These are phyloP conservation scores for Chelidonichthys spinosus DNA, from an alignment of 2,797 vertebrate species.

Conservation along the genomic window DNA sequence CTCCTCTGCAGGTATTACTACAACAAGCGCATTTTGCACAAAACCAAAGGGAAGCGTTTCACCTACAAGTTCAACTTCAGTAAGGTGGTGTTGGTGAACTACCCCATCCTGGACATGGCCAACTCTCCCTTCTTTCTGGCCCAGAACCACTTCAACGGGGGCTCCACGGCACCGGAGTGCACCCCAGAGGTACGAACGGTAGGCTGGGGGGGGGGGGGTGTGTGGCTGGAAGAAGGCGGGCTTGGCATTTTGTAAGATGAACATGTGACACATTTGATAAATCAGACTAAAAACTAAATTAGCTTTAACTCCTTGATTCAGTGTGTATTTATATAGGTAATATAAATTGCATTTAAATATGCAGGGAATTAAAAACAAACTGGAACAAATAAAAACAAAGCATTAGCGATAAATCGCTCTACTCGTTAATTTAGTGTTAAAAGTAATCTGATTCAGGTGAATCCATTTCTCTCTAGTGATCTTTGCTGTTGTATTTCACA, in stretches of 20 bases:
- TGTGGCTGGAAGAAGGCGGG: conserved; percentile 5
- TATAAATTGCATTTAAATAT: neutral
- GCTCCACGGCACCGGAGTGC: conserved; percentile 86
- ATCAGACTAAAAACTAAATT: conserved; percentile 4
- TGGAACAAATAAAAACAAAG: conserved; percentile 3
- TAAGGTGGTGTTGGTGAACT: conserved; percentile 93
- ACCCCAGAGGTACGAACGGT: conserved; percentile 87
- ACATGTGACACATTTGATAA: neutral
- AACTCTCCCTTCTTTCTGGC: conserved; percentile 90
- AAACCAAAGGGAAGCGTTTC: conserved; percentile 97
- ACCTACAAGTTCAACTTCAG: conserved; percentile 98
- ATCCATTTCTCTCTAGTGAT: conserved; percentile 53
- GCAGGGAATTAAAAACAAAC: neutral
- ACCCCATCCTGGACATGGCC: conserved; percentile 92
- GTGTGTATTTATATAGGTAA: neutral
- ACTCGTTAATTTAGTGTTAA: conserved; percentile 53
- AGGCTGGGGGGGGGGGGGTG: neutral
- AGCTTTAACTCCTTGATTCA: neutral
- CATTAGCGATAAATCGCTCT: conserved; percentile 14
- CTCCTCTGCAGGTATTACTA: conserved; percentile 90
- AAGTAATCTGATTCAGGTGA: conserved; percentile 55
- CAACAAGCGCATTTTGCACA: conserved; percentile 96
- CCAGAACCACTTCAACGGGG: conserved; percentile 89
- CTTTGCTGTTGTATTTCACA: conserved; percentile 49
- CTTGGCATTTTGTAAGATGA: conserved; percentile 1